Evolutionary conservation across 2,797 vertebrate genomes (phyloP).

Genomic region (Ctenosaura bakeri): DNA sequence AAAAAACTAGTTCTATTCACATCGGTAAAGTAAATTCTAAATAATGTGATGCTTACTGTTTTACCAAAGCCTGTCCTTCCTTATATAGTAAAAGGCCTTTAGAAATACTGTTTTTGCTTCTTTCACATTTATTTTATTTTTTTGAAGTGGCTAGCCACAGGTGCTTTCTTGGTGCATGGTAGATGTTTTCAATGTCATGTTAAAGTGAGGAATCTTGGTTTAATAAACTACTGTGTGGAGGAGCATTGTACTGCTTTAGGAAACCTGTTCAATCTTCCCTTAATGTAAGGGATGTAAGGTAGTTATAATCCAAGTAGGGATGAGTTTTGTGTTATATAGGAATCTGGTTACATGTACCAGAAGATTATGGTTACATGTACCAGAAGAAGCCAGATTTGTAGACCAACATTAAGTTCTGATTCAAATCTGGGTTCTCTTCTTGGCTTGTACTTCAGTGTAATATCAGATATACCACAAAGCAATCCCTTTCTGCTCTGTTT

Average conservation of each 20-base stretch:
- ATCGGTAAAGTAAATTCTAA: not conserved
- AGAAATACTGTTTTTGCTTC: no score
- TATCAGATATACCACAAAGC: not conserved
- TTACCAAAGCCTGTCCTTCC: no score
- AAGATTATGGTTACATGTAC: not conserved
- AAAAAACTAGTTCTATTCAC: not conserved
- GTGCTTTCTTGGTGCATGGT: not conserved
- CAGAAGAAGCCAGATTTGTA: not conserved
- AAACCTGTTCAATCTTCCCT: not conserved
- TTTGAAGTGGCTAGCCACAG: not conserved
- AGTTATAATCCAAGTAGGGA: not conserved
- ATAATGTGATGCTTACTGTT: not conserved
- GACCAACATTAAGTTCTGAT: not conserved
- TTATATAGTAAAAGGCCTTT: no score
- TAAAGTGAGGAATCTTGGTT: not conserved
- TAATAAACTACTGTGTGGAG: not conserved
- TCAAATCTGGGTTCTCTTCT: not conserved
- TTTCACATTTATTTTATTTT: not conserved
- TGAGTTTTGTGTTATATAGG: not conserved
- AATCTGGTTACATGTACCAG: not conserved
- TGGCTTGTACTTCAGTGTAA: not conserved
- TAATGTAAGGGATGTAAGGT: not conserved
- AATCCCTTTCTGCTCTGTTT: not conserved
- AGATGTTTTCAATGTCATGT: not conserved
- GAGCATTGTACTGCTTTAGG: not conserved